Base-by-base conservation (phyloP, 2,113 vertebrate genomes). In the Barbus barbus region DNA sequence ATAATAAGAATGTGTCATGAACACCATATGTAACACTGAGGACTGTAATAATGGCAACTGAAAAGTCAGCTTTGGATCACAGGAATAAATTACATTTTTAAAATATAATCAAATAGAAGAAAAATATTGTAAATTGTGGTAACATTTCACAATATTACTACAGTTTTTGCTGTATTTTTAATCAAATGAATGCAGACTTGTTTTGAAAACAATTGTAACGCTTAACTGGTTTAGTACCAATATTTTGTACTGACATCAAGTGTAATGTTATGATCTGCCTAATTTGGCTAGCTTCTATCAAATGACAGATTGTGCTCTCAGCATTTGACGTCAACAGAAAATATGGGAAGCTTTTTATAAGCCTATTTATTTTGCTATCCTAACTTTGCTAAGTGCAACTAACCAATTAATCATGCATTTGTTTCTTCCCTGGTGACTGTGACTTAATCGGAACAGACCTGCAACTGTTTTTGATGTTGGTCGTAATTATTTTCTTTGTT, bases 301-400 rank as follows among this genome's bases (percentile, higher is more conserved):
- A 71, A 71, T 13, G 20, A 71, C 67, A 71, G 67, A 41, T 41
- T 71, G 67, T 33, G 36, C 9, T 1, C 9, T n/a, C 3, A 71
- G 65, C 67, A 33, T 71, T n/a, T 71, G 67, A 71, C 33, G 33
- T 38, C 67, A 38, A n/a, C 67, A 71, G 33, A 38, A 71, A 71
- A 71, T 71, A 71, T 71, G 67, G 33, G 33, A 71, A 71, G 33
- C 9, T 69, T 69, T 69, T 38, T 9, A 69, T 69, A n/a, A 38
- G 20, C 65, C 20, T 38, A 71, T 38, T 71, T 38, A 38, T 22
- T 71, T 38, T 38, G 22, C 67, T 38, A 12, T 11, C 13, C 31
- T 22, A 69, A 71, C 8, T 71, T 38, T 38, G 20, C 67, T 3
- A 33, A 65, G 14, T 18, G 28, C 0, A 38, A 38, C 31, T 22